Base-by-base conservation (phyloP, 2,888 invertebrate species). In the Plutella xylostella region DNA sequence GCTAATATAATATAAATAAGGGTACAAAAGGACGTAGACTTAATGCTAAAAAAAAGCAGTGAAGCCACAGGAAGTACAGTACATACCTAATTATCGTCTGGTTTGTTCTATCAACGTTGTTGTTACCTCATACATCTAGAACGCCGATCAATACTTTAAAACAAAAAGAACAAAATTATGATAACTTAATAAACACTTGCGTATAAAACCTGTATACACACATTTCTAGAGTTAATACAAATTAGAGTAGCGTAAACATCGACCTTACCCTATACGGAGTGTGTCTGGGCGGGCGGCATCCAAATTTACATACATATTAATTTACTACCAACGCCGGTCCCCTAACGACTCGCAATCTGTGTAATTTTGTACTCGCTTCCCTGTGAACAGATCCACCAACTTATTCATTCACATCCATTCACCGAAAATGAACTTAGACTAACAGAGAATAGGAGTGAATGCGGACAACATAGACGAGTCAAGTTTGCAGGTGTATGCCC, bases 221-320 rank as follows among this genome's bases (percentile, higher is more conserved):
- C n/a, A n/a, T n/a, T n/a, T n/a, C n/a, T n/a, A n/a, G n/a, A n/a
- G n/a, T n/a, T n/a, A n/a, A n/a, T n/a, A n/a, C n/a, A 33, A 33
- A 33, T 33, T 33, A 33, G 15, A 33, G n/a, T 54, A 49, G 60
- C 53, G 46, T 65, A 65, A 70, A 63, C 63, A 63, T 53, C 52
- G 56, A 60, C 58, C 70, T 60, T 67, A 57, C 54, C 55, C 54
- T 55, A 14, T n/a, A n/a, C n/a, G n/a, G n/a, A n/a, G n/a, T n/a
- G n/a, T n/a, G 56, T 55, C 58, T 61, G 49, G 54, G 58, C 60
- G 63, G 48, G 61, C 66, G 55, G 65, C 60, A 60, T 60, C 60
- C 62, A 71, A 73, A 80, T 80, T 80, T 79, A 72, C 80, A 82
- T 82, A 76, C 77, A 54, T 79, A 82, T 79, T 79, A 80, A 80